Evolutionary conservation across 1,140 invertebrate species (phyloP).

Genomic region (honey bee (Apis mellifera)): DNA sequence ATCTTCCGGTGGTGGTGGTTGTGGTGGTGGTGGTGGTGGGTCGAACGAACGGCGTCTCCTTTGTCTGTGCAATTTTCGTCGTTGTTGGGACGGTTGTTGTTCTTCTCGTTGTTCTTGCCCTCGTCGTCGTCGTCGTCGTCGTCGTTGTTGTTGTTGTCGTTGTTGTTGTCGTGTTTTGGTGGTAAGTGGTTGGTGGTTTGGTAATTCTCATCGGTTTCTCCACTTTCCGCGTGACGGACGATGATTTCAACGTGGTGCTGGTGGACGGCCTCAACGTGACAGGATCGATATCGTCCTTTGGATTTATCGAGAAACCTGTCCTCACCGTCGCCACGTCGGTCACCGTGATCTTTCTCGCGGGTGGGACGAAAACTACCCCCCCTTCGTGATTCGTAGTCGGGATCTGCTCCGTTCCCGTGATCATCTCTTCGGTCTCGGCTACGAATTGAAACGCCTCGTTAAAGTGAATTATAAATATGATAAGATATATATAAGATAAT

Average conservation of each 20-base stretch:
- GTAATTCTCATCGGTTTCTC: slow-evolving; percentile 21
- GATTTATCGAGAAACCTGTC: slow-evolving; percentile 58
- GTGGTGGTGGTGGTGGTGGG: slow-evolving; percentile 21
- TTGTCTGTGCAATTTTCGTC: slow-evolving; percentile 34
- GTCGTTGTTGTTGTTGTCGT: no score
- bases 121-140: neutral
- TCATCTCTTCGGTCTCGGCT: slow-evolving; percentile 18
- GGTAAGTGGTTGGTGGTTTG: neutral
- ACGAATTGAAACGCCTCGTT: neutral
- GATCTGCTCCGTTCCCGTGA: neutral
- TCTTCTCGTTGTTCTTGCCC: no score
- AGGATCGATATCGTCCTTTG: slow-evolving; percentile 75
- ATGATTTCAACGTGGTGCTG: slow-evolving; percentile 11
- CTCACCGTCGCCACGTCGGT: neutral
- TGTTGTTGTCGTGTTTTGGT: neutral
- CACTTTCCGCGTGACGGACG: slow-evolving; percentile 9
- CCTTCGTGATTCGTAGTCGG: neutral
- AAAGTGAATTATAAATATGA: neutral
- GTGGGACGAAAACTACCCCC: neutral
- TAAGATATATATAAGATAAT: no score
- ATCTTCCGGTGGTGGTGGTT: slow-evolving; percentile 20
- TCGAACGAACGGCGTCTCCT: slow-evolving; percentile 56
- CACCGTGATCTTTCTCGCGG: neutral
- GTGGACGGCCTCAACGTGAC: slow-evolving; percentile 38
- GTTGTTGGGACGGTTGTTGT: neutral